Evolutionary conservation across 2,113 vertebrate genomes (phyloP), one percentile per base, ranked within the genome.

Genomic region (Diphyllodes magnificus): DNA sequence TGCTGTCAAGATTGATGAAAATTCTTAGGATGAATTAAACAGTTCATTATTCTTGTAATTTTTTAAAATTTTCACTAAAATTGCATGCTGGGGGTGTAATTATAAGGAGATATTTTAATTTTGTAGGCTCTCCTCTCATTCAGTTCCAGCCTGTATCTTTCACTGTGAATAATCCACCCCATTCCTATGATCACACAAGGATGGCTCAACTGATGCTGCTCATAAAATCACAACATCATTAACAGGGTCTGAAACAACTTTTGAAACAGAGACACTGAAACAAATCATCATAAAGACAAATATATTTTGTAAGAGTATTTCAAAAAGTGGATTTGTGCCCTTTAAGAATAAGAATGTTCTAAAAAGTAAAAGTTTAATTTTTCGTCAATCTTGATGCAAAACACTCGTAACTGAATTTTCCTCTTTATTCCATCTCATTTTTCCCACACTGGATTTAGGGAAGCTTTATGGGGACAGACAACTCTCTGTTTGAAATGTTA

Each of bases 151-250:
- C 51, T 72, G 30, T 39, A 54, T 10, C 39, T 53, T 10, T 14
- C 65, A 27, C 8, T 19, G 3, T 28, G 64, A 75, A 51, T 10
- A 40, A 40, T 13, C 16, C 40, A 5, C 20, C n/a, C 47, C 47
- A 5, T 19, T 35, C 53, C 45, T 1, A 18, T 0, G 0, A 37
- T 8, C 82, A 20, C 47, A 8, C 10, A 19, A 78, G 28, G n/a
- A 71, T 5, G 15, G 1, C 13, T 17, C 50, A 31, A 4, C 25
- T n/a, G 39, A 39, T 11, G 37, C 3, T 24, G 23, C 13, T 27
- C 63, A 37, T 1, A 31, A 35, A 66, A 17, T 13, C 69, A 35
- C 50, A 73, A 2, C 47, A 44, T 11, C 69, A 72, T 8, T 13
- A 31, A 9, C 25, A 42, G 65, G 40, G 15, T 7, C 72, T 76